These are phyloP conservation scores for Phoxinus dragarum DNA, from an alignment of 2,797 vertebrate genomes.

Conservation along the genomic window DNA sequence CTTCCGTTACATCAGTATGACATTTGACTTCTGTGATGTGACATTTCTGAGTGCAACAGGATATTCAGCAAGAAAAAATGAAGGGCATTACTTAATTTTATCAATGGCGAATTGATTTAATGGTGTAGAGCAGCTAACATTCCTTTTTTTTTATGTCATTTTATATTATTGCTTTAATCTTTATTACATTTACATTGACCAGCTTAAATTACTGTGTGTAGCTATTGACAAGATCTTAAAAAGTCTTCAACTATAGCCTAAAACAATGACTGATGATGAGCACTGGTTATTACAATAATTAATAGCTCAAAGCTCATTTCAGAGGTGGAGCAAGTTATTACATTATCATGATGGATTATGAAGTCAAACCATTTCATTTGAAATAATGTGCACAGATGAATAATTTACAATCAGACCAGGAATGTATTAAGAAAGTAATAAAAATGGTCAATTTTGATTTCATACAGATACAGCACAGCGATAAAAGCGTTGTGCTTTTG, in stretches of 20 bases:
- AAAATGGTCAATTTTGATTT: neutral
- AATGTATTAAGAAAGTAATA: neutral
- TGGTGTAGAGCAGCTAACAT: neutral
- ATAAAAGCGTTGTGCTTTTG: no score
- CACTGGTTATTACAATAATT: neutral
- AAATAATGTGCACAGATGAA: neutral
- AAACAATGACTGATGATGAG: neutral
- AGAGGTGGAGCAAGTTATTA: neutral
- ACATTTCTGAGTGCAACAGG: no score
- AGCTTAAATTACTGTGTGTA: neutral
- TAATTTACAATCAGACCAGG: neutral
- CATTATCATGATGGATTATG: constrained; percentile 1
- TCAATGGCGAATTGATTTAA: neutral
- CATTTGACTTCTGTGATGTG: no score
- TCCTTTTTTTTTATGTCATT: neutral
- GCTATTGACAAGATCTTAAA: neutral
- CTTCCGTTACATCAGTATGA: no score
- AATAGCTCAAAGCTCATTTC: neutral
- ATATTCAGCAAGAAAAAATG: no score
- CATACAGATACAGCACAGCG: neutral
- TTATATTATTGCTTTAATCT: neutral
- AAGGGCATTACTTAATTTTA: no score
- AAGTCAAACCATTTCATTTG: neutral
- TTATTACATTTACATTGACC: neutral
- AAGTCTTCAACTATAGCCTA: neutral